Conservation (phyloP, 2,113 vertebrate species). For the cat (Felis catus) region DNA sequence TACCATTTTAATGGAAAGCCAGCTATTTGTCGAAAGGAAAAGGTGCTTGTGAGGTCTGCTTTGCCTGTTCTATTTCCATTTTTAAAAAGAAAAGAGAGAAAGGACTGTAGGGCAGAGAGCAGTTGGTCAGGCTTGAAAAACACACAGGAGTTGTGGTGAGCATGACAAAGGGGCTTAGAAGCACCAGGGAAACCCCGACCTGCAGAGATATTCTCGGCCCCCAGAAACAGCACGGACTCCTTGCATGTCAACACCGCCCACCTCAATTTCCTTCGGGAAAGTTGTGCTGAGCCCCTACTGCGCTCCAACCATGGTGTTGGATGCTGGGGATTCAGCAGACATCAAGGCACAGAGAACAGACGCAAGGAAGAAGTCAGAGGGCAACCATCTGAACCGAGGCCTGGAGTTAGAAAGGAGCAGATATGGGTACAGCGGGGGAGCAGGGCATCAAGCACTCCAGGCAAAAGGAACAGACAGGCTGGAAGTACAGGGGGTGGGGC, state of each 20-base stretch:
- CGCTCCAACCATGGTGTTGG: neutral
- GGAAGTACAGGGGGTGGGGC: rapidly evolving
- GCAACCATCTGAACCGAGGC: neutral
- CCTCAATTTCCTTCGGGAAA: neutral
- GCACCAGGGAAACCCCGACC: neutral
- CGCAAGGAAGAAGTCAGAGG: neutral
- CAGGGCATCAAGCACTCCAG: neutral
- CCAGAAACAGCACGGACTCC: neutral
- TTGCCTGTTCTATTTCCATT: slow-evolving; percentile 33
- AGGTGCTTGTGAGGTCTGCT: slow-evolving; percentile 47
- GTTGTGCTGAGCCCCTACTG: neutral
- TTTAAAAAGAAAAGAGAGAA: slow-evolving; percentile 19
- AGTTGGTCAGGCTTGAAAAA: neutral
- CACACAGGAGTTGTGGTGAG: neutral
- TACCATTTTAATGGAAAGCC: slow-evolving; percentile 77
- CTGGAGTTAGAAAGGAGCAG: neutral
- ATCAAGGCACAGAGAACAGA: neutral
- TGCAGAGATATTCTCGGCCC: neutral
- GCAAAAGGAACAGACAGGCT: neutral
- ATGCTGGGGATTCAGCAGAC: neutral
- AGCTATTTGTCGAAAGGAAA: slow-evolving; percentile 66
- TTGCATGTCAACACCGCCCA: rapidly evolving
- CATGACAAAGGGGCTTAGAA: neutral
- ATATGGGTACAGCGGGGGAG: rapidly evolving
- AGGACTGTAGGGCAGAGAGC: neutral